Conservation (phyloP, 64 coral and sea anemone genomes). For the Montipora sp. region DNA sequence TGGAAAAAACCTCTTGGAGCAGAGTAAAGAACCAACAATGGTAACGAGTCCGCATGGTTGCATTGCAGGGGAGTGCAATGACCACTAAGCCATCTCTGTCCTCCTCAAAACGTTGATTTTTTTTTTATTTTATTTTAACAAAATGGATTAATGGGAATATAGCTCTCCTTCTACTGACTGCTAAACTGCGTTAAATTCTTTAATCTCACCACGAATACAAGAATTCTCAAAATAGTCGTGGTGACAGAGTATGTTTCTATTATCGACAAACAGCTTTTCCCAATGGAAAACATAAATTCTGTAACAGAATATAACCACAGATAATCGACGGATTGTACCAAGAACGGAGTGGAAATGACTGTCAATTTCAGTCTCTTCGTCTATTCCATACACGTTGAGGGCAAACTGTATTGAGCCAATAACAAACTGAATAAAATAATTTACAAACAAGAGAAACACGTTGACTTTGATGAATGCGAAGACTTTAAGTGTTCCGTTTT, state of each 20-base stretch:
- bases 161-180: too few relatives aligned
- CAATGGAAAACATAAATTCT: slow-evolving; percentile 20
- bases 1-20: too few relatives aligned
- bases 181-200: too few relatives aligned
- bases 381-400: slow-evolving; percentile 18
- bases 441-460: slow-evolving; percentile 5
- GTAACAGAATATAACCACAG: neutral
- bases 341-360: neutral
- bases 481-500: neutral
- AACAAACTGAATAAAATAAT: slow-evolving; percentile 19
- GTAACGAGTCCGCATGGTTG: too few relatives aligned
- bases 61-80: too few relatives aligned
- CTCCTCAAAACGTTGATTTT: too few relatives aligned
- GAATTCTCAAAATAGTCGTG: neutral
- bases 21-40: too few relatives aligned
- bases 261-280: slow-evolving; percentile 30
- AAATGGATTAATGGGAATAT: too few relatives aligned
- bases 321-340: neutral
- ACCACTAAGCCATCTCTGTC: too few relatives aligned
- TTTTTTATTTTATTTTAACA: too few relatives aligned
- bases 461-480: slow-evolving; percentile 10
- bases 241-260: slow-evolving; percentile 37
- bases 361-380: neutral
- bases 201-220: neutral
- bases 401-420: slow-evolving; percentile 13